Conservation (phyloP, 2,888 invertebrate genomes). For the Caenorhabditis parvicauda region DNA sequence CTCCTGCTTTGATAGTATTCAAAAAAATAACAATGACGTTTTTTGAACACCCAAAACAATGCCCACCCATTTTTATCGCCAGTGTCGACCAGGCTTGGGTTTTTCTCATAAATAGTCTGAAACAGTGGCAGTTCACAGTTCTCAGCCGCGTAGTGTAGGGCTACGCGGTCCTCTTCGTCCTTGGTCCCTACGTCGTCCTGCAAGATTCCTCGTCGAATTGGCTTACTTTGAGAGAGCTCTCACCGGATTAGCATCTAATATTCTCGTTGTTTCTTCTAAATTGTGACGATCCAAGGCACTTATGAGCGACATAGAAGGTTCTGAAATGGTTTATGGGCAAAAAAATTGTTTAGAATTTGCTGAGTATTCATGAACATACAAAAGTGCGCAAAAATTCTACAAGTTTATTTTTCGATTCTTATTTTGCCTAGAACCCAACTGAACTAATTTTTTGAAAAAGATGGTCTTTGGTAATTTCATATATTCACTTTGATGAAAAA, state of each 20-base stretch:
- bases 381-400: too few relatives aligned
- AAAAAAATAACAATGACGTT: too few relatives aligned
- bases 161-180: slow-evolving; percentile 68
- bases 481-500: too few relatives aligned
- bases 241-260: slow-evolving; percentile 18
- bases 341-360: too few relatives aligned
- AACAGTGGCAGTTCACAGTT: slow-evolving; percentile 72
- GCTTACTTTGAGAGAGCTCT: neutral
- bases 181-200: slow-evolving; percentile 5
- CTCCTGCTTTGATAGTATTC: too few relatives aligned
- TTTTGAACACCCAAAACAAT: too few relatives aligned
- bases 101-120: slow-evolving; percentile 74
- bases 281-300: slow-evolving; percentile 24
- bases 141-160: slow-evolving; percentile 88
- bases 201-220: neutral
- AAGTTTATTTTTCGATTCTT: too few relatives aligned
- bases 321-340: too few relatives aligned
- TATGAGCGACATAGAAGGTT: slow-evolving; percentile 22
- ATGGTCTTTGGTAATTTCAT: too few relatives aligned
- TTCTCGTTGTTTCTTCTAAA: slow-evolving; percentile 13
- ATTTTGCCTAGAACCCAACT: too few relatives aligned
- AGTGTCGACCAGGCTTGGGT: slow-evolving; percentile 79
- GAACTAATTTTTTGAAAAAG: too few relatives aligned
- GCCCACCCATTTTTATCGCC: slow-evolving; percentile 80
- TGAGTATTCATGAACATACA: too few relatives aligned